Base-by-base conservation (phyloP, 2,888 invertebrate genomes). In the Gandaritis pyraliata region DNA sequence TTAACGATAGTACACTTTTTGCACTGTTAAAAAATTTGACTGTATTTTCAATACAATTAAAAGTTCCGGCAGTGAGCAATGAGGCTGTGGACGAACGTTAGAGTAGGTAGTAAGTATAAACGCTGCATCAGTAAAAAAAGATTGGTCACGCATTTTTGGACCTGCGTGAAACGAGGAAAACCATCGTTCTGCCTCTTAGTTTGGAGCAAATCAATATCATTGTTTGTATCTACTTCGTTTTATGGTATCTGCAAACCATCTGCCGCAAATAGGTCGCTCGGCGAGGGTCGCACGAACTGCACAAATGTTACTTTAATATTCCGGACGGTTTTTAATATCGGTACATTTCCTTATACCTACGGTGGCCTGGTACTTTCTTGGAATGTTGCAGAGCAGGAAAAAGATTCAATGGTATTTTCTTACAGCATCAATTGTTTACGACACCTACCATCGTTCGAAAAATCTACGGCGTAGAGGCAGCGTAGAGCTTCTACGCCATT, bases 171-270 rank as follows among this genome's bases (percentile, higher is more conserved):
- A 23, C n/a, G 16, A 7, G 16, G 36, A 46, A 53, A 16, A 5
- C 43, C 12, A 45, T 13, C 33, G n/a, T 33, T 51, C 23, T 3
- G 38, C 13, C 39, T 46, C 30, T 53, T 33, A 47, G 38, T 23
- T 46, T 45, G 6, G 29, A 47, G 36, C 38, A 55, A 61, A 55
- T 61, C 60, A 61, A 61, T 61, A 61, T 55, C 16, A 48, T 49
- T 53, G 59, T 54, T 60, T 55, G 54, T 49, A 49, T 53, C 29
- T 49, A 54, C 49, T 55, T 61, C 55, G 29, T 55, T 61, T 55
- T 61, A 66, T 66, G 63, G 58, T 64, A 63, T 63, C 63, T 60
- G 64, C 61, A 61, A 60, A 49, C 52, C 67, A 65, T 67, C 67
- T 65, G 65, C 62, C 48, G 45, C 48, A 67, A 61, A 55, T 54